Base-by-base conservation (phyloP, 2,888 invertebrate genomes). In the Lamellibrachia satsuma region DNA sequence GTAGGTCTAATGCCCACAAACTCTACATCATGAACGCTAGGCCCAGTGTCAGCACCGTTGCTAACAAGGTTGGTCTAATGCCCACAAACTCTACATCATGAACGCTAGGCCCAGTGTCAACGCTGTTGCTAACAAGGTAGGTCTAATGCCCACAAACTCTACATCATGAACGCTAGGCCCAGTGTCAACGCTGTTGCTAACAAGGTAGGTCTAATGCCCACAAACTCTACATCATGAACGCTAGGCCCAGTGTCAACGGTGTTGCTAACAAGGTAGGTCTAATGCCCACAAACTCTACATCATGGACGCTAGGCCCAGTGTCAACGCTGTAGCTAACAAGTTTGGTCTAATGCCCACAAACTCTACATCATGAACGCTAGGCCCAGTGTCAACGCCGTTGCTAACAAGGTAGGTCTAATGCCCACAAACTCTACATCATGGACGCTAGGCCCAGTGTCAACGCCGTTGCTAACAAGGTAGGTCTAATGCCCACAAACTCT, bases 21-120 rank as follows among this genome's bases (percentile, higher is more conserved):
- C 97, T 99, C 94, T 99, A 98, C 95, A 99, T 99, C 52, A 99
- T 99, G 98, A 99, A 99, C 96, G 99, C 99, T 0, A 97, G 99
- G 93, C 99, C 99, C 2, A 97, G 98, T 96, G 98, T 99, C 1
- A 99, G 99, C 97, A 99, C 99, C 0, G 98, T 99, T 93, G 99
- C 99, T 0, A 99, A 99, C 96, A 99, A 99, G 97, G 97, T 96
- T 0, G 39, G 0, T 39, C 99, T 0, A 99, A 99, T 96, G 98
- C 99, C 22, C 98, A 99, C 95, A 99, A 99, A 96, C 97, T 99
- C 94, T 99, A 98, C 95, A 99, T 99, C 52, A 99, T 99, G 98
- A 99, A 99, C 96, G 99, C 99, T 0, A 97, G 99, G 93, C 99
- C 99, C 2, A 97, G 98, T 96, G 98, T 99, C 1, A 99, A 99